phyloP scores from a whole-genome alignment of 1,140 invertebrate genomes.

The Phenacoccus solenopsis region DNA sequence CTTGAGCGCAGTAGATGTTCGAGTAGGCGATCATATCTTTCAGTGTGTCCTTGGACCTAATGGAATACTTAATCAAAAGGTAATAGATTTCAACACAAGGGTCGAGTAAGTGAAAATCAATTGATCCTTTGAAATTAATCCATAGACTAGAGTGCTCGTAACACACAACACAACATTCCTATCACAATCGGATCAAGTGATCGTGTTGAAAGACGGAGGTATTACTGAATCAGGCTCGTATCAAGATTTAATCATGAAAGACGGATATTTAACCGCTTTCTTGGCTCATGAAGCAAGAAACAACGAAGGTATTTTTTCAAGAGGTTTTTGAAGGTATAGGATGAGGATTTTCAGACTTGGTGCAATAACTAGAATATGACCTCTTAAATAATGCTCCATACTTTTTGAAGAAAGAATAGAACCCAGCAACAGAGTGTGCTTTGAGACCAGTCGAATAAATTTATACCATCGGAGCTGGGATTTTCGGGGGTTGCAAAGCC shows the following conservation, averaged over 20 bases:
- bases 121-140: background rate
- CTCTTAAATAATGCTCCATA: too few relatives aligned
- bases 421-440: too few relatives aligned
- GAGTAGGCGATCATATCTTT: conserved; percentile 93
- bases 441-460: too few relatives aligned
- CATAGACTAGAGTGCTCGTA: conserved; percentile 63
- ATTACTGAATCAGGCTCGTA: conserved; percentile 75
- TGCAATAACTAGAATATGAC: too few relatives aligned
- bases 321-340: background rate
- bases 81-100: background rate
- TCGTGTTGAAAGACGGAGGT: conserved; percentile 71
- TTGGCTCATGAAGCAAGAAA: conserved; percentile 41
- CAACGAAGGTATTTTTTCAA: conserved; percentile 20
- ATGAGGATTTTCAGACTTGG: background rate
- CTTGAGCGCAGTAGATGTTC: conserved; percentile 85
- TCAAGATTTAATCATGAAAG: conserved; percentile 63
- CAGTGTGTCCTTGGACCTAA: conserved; percentile 72
- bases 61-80: conserved; percentile 60
- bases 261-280: conserved; percentile 72
- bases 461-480: too few relatives aligned
- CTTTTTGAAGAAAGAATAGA: conserved; percentile 36
- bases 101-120: background rate
- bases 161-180: conserved; percentile 83
- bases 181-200: conserved; percentile 72
- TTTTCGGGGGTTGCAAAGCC: too few relatives aligned